A percentile compares a stretch with the other conserved stretches of the same genome.
Conservation (phyloP, 2,888 invertebrate genomes). For the Scaptomyza flava region DNA sequence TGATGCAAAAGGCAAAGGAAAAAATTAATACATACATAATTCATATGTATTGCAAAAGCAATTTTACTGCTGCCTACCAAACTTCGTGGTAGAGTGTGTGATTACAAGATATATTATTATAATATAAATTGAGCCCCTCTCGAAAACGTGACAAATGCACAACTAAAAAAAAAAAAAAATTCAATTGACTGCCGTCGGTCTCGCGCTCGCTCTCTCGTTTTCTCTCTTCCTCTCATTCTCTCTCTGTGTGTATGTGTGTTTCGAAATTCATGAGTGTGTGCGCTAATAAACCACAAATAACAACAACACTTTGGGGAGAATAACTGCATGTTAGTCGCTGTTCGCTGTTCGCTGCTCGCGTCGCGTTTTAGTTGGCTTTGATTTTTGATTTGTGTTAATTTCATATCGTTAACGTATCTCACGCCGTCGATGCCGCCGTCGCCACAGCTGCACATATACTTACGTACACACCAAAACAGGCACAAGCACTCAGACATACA, state of each 20-base stretch:
- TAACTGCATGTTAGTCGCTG: constrained; percentile 60
- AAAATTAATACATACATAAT: constrained; percentile 45
- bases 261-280: constrained; percentile 43
- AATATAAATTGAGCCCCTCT: constrained; percentile 29
- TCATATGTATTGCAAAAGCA: constrained; percentile 48
- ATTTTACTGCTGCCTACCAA: constrained; percentile 37
- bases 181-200: constrained; percentile 63
- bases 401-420: constrained; percentile 29
- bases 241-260: constrained; percentile 22
- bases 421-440: constrained; percentile 31
- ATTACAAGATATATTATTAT: constrained; percentile 62
- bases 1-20: constrained; percentile 56
- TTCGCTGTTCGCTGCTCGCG: constrained; percentile 45
- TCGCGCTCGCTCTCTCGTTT: constrained; percentile 21
- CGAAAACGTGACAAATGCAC: constrained; percentile 58
- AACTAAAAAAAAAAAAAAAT: constrained; percentile 50
- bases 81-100: constrained; percentile 56
- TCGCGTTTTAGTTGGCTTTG: constrained; percentile 39
- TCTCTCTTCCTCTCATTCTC: constrained; percentile 23
- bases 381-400: constrained; percentile 53
- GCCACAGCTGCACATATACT: constrained; percentile 17
- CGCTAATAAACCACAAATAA: constrained; percentile 51
- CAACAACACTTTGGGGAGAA: constrained; percentile 53
- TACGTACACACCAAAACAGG: constrained; percentile 14
- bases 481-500: constrained; percentile 35